Conservation (phyloP, 2,888 invertebrate species). For the Oscheius sp. region DNA sequence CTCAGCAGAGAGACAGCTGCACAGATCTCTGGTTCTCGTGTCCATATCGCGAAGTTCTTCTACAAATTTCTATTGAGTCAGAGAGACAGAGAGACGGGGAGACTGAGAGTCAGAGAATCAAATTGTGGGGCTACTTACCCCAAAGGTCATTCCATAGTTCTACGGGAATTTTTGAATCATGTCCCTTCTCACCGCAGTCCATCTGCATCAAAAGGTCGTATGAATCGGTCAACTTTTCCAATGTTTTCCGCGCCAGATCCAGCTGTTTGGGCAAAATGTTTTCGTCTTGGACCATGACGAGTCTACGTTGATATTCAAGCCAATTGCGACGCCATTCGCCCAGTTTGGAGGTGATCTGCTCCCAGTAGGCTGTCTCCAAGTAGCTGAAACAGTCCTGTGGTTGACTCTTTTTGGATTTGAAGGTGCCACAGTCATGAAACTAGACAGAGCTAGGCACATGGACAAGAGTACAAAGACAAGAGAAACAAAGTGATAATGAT, state of each 20-base stretch:
- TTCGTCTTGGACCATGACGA: neutral
- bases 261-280: neutral
- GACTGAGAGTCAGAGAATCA: too few relatives aligned
- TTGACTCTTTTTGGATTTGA: neutral
- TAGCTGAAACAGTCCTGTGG: slow-evolving; percentile 5
- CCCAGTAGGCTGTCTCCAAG: neutral
- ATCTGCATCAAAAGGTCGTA: neutral
- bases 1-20: neutral
- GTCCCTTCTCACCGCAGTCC: neutral
- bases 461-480: too few relatives aligned
- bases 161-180: neutral
- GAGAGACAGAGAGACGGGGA: too few relatives aligned
- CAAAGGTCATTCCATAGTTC: too few relatives aligned
- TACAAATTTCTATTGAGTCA: too few relatives aligned
- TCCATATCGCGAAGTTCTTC: too few relatives aligned
- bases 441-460: neutral
- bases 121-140: too few relatives aligned
- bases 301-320: neutral
- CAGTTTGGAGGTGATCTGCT: neutral
- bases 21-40: too few relatives aligned
- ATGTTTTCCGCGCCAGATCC: neutral
- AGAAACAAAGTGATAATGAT: too few relatives aligned
- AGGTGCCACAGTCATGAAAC: neutral
- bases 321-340: neutral
- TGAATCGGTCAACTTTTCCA: neutral